Base-by-base conservation (phyloP, 2,888 invertebrate species). In the Dasypogon diadema region DNA sequence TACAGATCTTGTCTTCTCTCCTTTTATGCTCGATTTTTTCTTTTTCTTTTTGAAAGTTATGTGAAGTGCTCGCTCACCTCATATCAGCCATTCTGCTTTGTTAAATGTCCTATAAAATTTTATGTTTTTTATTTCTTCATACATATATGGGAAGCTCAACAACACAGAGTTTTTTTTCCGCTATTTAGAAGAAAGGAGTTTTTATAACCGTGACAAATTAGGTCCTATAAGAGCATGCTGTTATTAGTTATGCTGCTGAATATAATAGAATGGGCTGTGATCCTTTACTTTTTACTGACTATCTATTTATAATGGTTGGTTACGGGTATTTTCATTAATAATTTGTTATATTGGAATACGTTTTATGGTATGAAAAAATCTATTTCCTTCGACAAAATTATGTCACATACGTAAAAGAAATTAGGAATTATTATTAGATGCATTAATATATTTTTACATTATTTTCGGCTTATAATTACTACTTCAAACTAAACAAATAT, bases 101-200 rank as follows among this genome's bases (percentile, higher is more conserved):
- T 77, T 77, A 77, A 76, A 77, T 75, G 76, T 77, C 76, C 76
- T 77, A 77, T 77, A 75, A 77, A 77, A 77, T 77, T 76, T 77
- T 77, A 77, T 77, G 72, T 30, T 55, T 76, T 77, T 77, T 77
- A 77, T 77, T 77, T 77, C 77, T 77, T 77, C 37, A 77, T 77
- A 75, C 16, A 55, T 22, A 73, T 30, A 70, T 42, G 24, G 48
- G 54, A 54, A 51, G 30, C 54, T 70, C 34, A 51, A 70, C 54
- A 34, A 70, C 34, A 54, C 54, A 30, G 21, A 70, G 21, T 18
- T 30, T 70, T 34, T 21, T 70, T 54, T 16, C n/a, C n/a, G 54
- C 70, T 54, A 70, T 70, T 70, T 21, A 30, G 51, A 54, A 34
- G 54, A 51, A 16, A 51, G 22, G 54, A 54, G 37, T 54, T 30